A percentile compares a stretch with the other conserved stretches of the same genome.
phyloP scores from a whole-genome alignment of 2,888 invertebrate species.

The Synanthedon vespiformis region DNA sequence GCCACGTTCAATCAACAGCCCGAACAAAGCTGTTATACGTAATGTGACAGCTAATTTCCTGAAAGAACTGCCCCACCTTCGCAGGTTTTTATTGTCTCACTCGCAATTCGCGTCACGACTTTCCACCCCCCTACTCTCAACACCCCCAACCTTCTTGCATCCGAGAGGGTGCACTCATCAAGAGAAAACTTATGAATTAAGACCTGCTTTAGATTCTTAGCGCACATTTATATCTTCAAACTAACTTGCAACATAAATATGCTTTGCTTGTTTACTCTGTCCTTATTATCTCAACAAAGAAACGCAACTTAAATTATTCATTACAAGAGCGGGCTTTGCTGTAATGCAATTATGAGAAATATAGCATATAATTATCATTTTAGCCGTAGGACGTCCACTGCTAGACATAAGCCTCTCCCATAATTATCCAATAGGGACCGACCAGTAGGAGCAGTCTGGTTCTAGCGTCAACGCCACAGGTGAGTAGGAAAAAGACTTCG shows the following conservation, averaged over 20 bases:
- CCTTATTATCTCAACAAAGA: too few species aligned
- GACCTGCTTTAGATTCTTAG: constrained; percentile 32
- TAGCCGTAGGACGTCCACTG: too few species aligned
- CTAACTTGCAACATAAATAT: background rate
- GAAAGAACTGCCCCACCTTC: constrained; percentile 42
- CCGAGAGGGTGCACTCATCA: constrained; percentile 3
- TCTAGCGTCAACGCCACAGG: too few species aligned
- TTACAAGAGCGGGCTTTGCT: too few species aligned
- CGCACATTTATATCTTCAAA: background rate
- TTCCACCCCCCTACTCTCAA: constrained; percentile 3
- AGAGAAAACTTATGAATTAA: constrained; percentile 56
- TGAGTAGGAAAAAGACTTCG: too few species aligned
- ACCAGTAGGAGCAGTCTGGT: too few species aligned
- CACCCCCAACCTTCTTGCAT: constrained; percentile 1
- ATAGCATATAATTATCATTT: too few species aligned
- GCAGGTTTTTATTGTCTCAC: constrained; percentile 37
- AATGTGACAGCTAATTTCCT: constrained; percentile 66
- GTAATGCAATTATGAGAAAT: too few species aligned
- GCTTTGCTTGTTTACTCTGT: too few species aligned
- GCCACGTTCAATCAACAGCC: constrained; percentile 24
- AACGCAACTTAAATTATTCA: too few species aligned
- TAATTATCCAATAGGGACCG: too few species aligned
- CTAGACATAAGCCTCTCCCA: too few species aligned
- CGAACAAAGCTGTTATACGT: constrained; percentile 35
- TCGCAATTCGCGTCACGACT: constrained; percentile 51